These are phyloP conservation scores for Ploceus nigricollis DNA, from an alignment of 2,113 vertebrate genomes.

Conservation along the genomic window DNA sequence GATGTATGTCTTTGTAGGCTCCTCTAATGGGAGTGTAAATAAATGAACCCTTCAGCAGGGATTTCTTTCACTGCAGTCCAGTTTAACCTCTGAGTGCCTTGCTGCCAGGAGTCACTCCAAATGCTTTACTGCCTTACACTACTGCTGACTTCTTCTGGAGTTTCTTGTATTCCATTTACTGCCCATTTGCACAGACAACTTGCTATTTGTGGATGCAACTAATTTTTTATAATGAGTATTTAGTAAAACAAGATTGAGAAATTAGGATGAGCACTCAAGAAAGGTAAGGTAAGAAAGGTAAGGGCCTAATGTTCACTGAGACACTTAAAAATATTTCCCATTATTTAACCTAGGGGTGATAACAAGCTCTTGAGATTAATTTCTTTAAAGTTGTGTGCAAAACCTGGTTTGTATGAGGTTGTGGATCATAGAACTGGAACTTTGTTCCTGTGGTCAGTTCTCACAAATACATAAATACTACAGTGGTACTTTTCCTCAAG, in stretches of 20 bases:
- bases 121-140: neutral
- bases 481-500: neutral
- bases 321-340: neutral
- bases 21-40: slow-evolving; percentile 52
- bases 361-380: neutral
- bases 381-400: neutral
- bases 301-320: neutral
- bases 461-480: neutral
- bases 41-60: slow-evolving; percentile 54
- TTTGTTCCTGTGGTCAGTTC: neutral
- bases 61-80: neutral
- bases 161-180: neutral
- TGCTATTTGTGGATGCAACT: neutral
- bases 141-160: neutral
- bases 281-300: neutral
- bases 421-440: neutral
- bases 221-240: neutral
- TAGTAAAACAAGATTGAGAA: neutral
- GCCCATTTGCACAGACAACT: neutral
- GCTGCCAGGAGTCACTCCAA: neutral
- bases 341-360: neutral
- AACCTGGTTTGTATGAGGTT: neutral
- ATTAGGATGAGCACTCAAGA: neutral
- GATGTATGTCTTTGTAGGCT: slow-evolving; percentile 55
- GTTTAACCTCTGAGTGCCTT: slow-evolving; percentile 49